A percentile compares a stretch with the other conserved stretches of the same genome.
Evolutionary conservation across 2,888 invertebrate genomes (phyloP).

Genomic region (Ophion costatus): DNA sequence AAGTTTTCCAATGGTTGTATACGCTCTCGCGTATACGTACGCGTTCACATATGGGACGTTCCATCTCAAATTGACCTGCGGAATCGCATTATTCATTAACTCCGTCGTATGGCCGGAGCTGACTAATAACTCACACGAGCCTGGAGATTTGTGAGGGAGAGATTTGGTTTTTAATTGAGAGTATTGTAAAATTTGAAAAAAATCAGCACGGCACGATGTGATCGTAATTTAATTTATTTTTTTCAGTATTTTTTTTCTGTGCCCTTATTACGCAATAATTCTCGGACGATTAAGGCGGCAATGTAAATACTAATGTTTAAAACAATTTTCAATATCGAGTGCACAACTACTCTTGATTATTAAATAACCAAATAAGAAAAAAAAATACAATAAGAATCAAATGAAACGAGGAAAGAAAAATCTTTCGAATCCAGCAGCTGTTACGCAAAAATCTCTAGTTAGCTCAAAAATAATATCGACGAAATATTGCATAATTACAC

Average conservation of each 20-base stretch:
- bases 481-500: neutral
- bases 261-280: neutral
- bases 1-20: constrained; percentile 53
- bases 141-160: too few species aligned
- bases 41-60: constrained; percentile 10
- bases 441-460: too few species aligned
- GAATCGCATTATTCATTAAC: neutral
- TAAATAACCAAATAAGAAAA: neutral
- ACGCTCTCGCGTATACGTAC: constrained; percentile 38
- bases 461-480: neutral
- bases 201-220: neutral
- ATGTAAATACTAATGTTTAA: too few species aligned
- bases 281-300: too few species aligned
- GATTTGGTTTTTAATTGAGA: neutral
- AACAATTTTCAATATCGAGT: neutral
- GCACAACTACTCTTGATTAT: neutral
- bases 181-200: neutral
- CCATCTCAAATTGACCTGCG: neutral
- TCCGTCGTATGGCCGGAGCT: too few species aligned
- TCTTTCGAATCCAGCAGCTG: too few species aligned
- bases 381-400: neutral
- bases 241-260: neutral
- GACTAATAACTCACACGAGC: too few species aligned
- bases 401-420: too few species aligned
- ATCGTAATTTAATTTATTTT: neutral